phyloP scores from a whole-genome alignment of 2,797 vertebrate species.

The Rhynchonycteris naso region DNA sequence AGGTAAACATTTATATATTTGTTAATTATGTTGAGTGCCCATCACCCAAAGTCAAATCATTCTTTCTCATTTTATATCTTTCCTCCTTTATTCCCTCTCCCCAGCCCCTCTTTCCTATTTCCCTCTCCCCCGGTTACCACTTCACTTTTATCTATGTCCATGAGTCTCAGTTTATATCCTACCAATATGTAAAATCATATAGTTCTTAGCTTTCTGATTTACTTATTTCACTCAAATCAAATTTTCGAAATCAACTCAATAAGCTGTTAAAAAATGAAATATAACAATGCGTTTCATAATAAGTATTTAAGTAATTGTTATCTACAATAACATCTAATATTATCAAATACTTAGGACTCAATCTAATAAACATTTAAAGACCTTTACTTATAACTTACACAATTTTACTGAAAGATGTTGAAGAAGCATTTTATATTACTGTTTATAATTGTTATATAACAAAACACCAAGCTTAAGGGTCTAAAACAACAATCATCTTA shows the following conservation, averaged over 20 bases:
- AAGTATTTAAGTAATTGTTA: neutral
- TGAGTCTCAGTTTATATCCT: no score
- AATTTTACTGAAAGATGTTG: neutral
- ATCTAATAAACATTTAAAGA: constrained; percentile 3
- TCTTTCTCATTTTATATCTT: no score
- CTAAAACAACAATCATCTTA: neutral
- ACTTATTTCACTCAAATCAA: neutral
- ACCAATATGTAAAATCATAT: no score
- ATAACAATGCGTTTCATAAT: neutral
- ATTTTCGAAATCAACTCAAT: constrained; percentile 1
- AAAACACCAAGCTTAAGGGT: neutral
- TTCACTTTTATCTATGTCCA: no score
- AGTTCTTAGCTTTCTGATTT: no score
- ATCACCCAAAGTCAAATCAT: no score
- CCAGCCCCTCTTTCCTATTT: no score
- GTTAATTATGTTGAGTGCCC: no score
- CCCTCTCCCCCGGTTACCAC: no score
- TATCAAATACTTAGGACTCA: neutral
- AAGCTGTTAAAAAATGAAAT: constrained; percentile 24
- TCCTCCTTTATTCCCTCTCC: no score
- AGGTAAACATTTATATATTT: no score
- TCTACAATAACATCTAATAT: neutral
- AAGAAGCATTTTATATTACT: neutral
- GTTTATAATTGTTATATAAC: neutral
- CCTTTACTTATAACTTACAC: constrained; percentile 1